Evolutionary conservation across 2,113 vertebrate genomes (phyloP).

Genomic region (Neogale vison): DNA sequence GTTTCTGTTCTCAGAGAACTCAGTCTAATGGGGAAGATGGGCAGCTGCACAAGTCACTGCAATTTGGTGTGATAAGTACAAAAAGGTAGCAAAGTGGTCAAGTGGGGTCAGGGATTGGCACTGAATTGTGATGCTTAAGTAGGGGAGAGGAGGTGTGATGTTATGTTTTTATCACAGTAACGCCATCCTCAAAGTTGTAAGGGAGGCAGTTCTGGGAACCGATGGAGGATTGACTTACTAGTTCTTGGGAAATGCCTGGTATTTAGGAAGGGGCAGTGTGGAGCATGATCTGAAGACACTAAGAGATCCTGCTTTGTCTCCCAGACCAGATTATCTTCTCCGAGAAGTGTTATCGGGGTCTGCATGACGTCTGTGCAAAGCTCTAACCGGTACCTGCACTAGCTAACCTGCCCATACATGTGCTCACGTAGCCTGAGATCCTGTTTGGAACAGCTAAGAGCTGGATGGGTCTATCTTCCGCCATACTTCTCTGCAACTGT

Average conservation of each 20-base stretch:
- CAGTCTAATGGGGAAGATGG: background rate
- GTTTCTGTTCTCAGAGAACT: background rate
- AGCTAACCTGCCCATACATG: background rate
- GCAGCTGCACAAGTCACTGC: background rate
- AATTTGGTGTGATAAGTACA: too few species aligned
- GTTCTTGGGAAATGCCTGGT: accelerated
- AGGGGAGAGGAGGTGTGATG: background rate
- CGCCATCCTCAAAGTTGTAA: background rate
- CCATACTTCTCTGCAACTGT: background rate
- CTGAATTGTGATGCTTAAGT: background rate
- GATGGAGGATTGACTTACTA: background rate
- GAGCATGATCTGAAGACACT: background rate
- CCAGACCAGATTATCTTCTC: background rate
- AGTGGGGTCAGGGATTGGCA: background rate
- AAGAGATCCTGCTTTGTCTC: background rate
- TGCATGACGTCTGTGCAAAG: background rate
- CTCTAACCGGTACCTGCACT: background rate
- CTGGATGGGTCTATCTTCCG: background rate
- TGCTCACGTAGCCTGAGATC: background rate
- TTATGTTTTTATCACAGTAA: background rate
- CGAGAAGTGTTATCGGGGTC: background rate
- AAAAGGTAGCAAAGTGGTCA: background rate
- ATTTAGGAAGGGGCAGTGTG: background rate
- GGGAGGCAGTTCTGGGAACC: background rate
- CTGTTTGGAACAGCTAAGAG: background rate